These are phyloP conservation scores for Amphipyra tragopoginis DNA, from an alignment of 2,888 invertebrate species.

Conservation along the genomic window DNA sequence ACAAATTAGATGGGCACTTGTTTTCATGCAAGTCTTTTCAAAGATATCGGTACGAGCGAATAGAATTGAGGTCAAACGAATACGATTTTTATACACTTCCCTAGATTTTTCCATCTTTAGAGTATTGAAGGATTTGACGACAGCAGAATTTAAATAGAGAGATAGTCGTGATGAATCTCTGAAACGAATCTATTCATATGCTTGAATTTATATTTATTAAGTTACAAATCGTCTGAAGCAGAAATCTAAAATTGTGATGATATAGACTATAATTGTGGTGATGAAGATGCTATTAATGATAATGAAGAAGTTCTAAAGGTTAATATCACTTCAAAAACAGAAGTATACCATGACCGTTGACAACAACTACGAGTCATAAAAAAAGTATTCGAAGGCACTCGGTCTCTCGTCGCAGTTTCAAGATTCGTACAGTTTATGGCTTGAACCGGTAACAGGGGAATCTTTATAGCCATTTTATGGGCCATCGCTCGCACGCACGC, in stretches of 20 bases:
- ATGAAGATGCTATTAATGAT: too few relatives aligned
- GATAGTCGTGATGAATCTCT: conserved; percentile 14
- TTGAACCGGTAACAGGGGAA: conserved; percentile 37
- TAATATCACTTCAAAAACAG: conserved; percentile 29
- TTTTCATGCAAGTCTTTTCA: neutral
- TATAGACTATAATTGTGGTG: too few relatives aligned
- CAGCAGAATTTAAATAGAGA: conserved; percentile 25
- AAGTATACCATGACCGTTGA: conserved; percentile 32
- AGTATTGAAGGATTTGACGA: conserved; percentile 17
- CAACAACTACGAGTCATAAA: conserved; percentile 42
- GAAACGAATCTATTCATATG: neutral
- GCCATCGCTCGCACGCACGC: conserved; percentile 56
- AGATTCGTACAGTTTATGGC: conserved; percentile 56
- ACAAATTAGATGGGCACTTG: too few relatives aligned
- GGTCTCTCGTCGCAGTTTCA: conserved; percentile 38
- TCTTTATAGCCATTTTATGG: conserved; percentile 59
- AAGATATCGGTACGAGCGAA: conserved; percentile 1
- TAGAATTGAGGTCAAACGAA: conserved; percentile 40
- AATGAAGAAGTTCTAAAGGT: neutral
- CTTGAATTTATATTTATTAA: neutral
- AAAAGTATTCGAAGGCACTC: conserved; percentile 38
- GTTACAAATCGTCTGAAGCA: neutral
- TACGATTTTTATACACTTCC: conserved; percentile 25
- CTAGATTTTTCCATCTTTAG: conserved; percentile 33
- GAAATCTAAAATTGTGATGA: too few relatives aligned